Evolutionary conservation across 2,113 vertebrate species (phyloP).

Genomic region (Salvelinus fontinalis): DNA sequence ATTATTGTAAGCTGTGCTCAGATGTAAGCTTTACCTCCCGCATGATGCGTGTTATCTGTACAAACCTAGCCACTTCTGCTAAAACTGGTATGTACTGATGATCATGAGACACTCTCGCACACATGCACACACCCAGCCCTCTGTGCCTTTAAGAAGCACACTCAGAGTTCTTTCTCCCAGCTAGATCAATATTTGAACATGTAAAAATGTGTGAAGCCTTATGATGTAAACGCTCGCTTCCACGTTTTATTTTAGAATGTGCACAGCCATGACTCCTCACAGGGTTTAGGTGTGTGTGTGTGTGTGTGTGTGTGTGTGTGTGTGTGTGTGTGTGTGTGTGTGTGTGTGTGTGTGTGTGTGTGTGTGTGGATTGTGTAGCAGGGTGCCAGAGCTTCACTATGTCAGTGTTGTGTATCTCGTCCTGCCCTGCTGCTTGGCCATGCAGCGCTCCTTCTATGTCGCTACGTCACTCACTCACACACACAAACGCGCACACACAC

Average conservation of each 20-base stretch:
- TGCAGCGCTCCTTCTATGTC: conserved; percentile 8
- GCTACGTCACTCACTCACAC: conserved; percentile 14
- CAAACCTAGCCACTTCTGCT: neutral
- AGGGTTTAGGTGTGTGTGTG: too few species aligned
- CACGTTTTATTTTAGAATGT: too few species aligned
- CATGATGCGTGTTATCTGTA: neutral
- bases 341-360: too few species aligned
- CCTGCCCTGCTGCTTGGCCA: conserved; percentile 25
- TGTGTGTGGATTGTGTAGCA: too few species aligned
- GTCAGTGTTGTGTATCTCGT: conserved; percentile 20
- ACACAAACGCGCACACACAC: neutral
- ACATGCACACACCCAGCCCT: neutral
- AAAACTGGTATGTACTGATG: neutral
- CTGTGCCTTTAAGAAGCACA: conserved; percentile 6
- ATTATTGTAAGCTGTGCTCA: neutral
- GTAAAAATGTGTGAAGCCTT: too few species aligned
- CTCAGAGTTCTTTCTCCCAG: neutral
- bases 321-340: too few species aligned
- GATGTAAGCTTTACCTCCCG: too few species aligned
- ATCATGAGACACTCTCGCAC: neutral
- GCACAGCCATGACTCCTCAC: too few species aligned
- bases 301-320: too few species aligned
- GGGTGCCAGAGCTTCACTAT: conserved; percentile 19
- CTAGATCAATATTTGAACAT: conserved; percentile 1
- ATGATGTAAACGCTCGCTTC: too few species aligned